Base-by-base conservation (phyloP, 1,140 invertebrate species). In the Calycopis cecrops region DNA sequence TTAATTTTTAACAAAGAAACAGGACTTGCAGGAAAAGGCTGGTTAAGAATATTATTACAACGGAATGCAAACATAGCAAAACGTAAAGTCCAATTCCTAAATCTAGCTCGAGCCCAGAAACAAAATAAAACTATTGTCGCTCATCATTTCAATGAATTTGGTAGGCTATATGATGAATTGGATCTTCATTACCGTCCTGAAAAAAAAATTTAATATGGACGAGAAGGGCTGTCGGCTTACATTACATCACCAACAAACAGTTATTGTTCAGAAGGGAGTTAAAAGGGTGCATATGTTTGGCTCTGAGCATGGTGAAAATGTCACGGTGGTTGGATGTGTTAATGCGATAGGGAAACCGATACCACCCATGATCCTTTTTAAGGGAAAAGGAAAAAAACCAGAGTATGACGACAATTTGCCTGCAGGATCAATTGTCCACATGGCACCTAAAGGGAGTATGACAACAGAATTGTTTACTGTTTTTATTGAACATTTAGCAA, bases 1-100 rank as follows among this genome's bases (percentile, higher is more conserved):
- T n/a, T n/a, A n/a, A n/a, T n/a, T n/a, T n/a, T n/a, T n/a, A n/a
- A n/a, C n/a, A n/a, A n/a, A n/a, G n/a, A n/a, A n/a, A n/a, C n/a
- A n/a, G n/a, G n/a, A n/a, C n/a, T n/a, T n/a, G 37, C 50, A 4
- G 57, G 52, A 50, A 35, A 38, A 42, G 57, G 50, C 44, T 54
- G 52, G 57, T n/a, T 59, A 2, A 50, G 52, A 54, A 44, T 44
- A n/a, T 59, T 59, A 42, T n/a, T 59, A 34, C 53, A 59, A 42
- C 52, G 52, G 12, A 44, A 59, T 54, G 34, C 14, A 33, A 54
- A 54, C 44, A 21, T 59, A 34, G 44, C 35, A 6, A 40, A 9
- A 50, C 17, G 52, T 28, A 59, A 54, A 17, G 35, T 47, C 10
- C 52, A 59, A 54, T 49, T 42, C 11, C 47, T 54, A n/a, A 53